Conservation (phyloP, 1,140 invertebrate genomes). For the Ceratitis capitata region DNA sequence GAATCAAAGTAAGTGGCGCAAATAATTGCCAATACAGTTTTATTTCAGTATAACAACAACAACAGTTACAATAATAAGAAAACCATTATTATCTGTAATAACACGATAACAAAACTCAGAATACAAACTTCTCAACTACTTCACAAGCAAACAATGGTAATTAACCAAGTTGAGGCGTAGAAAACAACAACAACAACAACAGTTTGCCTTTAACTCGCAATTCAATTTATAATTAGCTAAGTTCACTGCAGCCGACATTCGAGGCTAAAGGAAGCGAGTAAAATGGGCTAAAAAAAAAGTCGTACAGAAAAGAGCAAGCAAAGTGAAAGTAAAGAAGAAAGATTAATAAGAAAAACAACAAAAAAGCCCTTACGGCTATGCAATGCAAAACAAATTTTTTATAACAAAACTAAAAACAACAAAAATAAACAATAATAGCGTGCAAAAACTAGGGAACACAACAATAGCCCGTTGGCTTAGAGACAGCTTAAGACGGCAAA, state of each 20-base stretch:
- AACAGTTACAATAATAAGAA: too few relatives aligned
- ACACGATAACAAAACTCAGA: too few relatives aligned
- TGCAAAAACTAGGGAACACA: not conserved
- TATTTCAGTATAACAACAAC: too few relatives aligned
- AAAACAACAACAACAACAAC: not conserved
- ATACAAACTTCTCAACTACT: too few relatives aligned
- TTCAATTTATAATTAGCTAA: slow-evolving; percentile 22
- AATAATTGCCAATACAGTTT: too few relatives aligned
- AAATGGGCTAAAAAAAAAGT: not conserved
- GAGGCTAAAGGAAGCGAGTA: too few relatives aligned
- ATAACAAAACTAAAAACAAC: not conserved
- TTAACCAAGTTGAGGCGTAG: not conserved
- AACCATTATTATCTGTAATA: too few relatives aligned
- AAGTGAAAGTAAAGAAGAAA: not conserved
- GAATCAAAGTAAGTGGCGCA: too few relatives aligned
- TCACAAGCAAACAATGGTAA: slow-evolving; percentile 1
- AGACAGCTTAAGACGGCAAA: too few relatives aligned
- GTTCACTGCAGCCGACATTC: not conserved
- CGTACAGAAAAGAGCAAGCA: not conserved
- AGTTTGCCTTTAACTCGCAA: not conserved
- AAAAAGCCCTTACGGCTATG: too few relatives aligned
- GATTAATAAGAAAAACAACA: too few relatives aligned
- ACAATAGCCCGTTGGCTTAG: not conserved
- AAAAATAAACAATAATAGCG: not conserved
- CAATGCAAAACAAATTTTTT: not conserved